Evolutionary conservation across 2,797 vertebrate genomes (phyloP), one percentile per base, ranked within the genome.

Genomic region (Podargus strigoides): DNA sequence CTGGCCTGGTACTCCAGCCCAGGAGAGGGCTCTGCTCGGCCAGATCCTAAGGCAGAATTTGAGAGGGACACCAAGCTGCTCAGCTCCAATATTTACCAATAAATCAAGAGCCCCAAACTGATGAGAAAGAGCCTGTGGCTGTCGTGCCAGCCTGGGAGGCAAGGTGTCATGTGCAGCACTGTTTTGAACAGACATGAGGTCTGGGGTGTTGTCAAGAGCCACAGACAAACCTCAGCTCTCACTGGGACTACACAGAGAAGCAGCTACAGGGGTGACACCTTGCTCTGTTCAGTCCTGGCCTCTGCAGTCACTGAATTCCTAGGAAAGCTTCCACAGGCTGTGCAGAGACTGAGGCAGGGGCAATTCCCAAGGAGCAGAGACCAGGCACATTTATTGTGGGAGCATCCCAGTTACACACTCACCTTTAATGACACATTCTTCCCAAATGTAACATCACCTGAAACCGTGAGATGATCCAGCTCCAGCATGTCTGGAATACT

Each of bases 401-500:
- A 30, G 41, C 47, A 32, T 5, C 30, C 50, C 21, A 14, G 2
- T 52, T 4, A 20, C 60, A 82, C 68, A 91, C 97, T 97, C 80
- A 99, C 99, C 98, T 99, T 99, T 95, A 99, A 97, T 26, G 98
- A 98, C 89, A 99, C 99, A 6, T 99, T 98, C 95, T 99, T 99
- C 85, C 99, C 99, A 85, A 99, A 99, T 18, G 99, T 99, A 95
- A 99, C 99, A 73, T 99, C 99, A 94, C 99, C 99, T 28, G 99
- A 99, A 91, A 99, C 99, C 0, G 99, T 99, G 81, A 99, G 98
- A 96, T 99, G 99, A 98, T 99, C 99, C 75, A 99, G 97, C 98
- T 99, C 99, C 97, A 99, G 98, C 98, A 99, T 99, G 96, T 99
- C 99, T 7, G 99, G 99, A 96, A 99, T 99, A 97, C 99, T 99